These are phyloP conservation scores for Hartigia nigra DNA, from an alignment of 2,888 invertebrate genomes.

Conservation along the genomic window DNA sequence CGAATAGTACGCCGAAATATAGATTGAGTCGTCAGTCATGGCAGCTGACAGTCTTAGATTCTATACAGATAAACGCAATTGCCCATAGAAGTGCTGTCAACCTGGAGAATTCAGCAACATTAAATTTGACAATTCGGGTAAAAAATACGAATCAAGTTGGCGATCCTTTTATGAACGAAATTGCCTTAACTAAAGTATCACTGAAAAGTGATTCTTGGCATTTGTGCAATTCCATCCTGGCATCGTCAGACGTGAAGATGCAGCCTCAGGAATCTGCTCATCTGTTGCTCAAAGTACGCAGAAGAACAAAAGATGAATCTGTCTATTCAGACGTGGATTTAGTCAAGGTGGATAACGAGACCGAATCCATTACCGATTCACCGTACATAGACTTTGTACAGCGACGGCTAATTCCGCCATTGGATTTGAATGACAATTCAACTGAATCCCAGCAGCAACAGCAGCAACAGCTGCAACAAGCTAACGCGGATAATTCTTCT, in stretches of 20 bases:
- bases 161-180: conserved; percentile 69
- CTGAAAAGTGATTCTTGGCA: conserved; percentile 74
- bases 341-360: conserved; percentile 39
- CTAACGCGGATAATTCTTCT: conserved; percentile 32
- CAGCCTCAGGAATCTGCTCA: conserved; percentile 69
- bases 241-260: conserved; percentile 60
- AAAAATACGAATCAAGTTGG: conserved; percentile 78
- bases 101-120: conserved; percentile 64
- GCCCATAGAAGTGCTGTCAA: conserved; percentile 68
- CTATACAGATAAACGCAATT: conserved; percentile 69
- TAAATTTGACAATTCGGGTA: conserved; percentile 76
- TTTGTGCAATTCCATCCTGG: conserved; percentile 65
- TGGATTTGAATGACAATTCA: conserved; percentile 40
- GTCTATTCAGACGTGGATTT: conserved; percentile 63
- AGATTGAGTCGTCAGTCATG: conserved; percentile 75
- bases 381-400: conserved; percentile 68
- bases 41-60: conserved; percentile 73
- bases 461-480: conserved; percentile 27
- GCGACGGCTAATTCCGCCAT: conserved; percentile 58
- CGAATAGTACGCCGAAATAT: conserved; percentile 66
- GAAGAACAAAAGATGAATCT: conserved; percentile 43
- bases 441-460: conserved; percentile 39
- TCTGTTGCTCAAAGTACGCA: conserved; percentile 67
- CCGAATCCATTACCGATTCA: conserved; percentile 47
- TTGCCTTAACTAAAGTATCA: conserved; percentile 72